Conservation (phyloP, 2,113 vertebrate genomes). For the Amphiprion ocellaris region DNA sequence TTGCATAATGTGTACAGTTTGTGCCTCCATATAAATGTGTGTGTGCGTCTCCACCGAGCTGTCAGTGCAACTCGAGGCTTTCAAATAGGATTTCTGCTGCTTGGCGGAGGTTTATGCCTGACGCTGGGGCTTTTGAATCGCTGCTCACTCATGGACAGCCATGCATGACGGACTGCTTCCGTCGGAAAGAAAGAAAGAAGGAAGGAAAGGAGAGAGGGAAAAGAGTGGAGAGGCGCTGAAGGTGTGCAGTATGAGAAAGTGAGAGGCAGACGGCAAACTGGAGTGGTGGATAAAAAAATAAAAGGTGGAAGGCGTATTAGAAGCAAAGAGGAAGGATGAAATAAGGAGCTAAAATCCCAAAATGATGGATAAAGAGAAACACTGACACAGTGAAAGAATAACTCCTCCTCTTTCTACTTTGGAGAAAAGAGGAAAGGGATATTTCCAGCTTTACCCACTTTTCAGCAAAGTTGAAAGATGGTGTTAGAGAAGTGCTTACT, state of each 20-base stretch:
- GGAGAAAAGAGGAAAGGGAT: neutral
- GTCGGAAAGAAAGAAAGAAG: constrained; percentile 20
- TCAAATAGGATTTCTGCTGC: constrained; percentile 64
- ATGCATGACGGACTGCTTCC: constrained; percentile 53
- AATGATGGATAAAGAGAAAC: neutral
- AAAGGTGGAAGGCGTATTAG: constrained; percentile 17
- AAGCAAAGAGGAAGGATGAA: neutral
- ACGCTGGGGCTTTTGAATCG: constrained; percentile 60
- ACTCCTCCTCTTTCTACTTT: neutral
- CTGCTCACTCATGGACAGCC: constrained; percentile 48
- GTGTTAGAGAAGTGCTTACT: constrained; percentile 31
- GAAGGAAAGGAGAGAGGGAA: constrained; percentile 1
- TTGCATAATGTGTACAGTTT: neutral
- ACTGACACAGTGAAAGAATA: neutral
- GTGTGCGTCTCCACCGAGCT: constrained; percentile 36
- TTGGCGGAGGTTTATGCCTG: constrained; percentile 48
- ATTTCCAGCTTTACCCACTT: constrained; percentile 31
- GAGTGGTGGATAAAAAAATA: neutral
- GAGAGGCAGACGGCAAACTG: neutral
- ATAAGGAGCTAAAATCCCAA: neutral
- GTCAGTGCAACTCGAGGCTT: constrained; percentile 51
- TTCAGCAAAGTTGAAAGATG: constrained; percentile 20
- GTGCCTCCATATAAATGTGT: neutral
- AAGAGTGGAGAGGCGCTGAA: neutral
- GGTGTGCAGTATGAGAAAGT: neutral